phyloP scores from a whole-genome alignment of 2,797 vertebrate species.

The Cyclura pinguis region DNA sequence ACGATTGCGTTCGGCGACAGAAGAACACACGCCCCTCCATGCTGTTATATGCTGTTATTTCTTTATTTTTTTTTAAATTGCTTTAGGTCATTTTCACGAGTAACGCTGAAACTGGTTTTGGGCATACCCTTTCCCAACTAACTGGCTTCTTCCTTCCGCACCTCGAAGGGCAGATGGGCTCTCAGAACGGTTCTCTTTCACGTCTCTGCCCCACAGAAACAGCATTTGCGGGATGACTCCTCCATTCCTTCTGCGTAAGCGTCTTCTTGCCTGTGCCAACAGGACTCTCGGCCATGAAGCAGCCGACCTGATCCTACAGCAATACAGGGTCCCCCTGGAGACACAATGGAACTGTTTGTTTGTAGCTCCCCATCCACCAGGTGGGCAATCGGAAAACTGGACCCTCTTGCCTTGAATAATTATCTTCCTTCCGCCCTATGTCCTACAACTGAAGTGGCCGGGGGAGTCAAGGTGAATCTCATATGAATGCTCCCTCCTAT shows the following conservation, averaged over 20 bases:
- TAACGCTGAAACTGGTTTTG: background rate
- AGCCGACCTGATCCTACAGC: background rate
- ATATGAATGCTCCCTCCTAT: background rate
- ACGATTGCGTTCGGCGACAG: no score
- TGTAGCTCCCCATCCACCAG: background rate
- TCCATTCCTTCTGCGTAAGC: background rate
- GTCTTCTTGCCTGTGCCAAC: background rate
- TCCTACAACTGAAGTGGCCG: background rate
- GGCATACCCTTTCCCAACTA: background rate
- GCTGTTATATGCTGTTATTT: no score
- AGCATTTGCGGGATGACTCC: no score
- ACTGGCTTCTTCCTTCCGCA: background rate
- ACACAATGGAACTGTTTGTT: no score
- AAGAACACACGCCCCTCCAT: no score
- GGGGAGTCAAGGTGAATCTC: background rate
- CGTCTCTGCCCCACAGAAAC: background rate
- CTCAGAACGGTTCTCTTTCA: background rate
- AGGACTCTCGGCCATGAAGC: background rate
- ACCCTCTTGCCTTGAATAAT: background rate
- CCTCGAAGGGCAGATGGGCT: background rate
- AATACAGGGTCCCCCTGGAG: background rate
- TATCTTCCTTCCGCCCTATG: background rate
- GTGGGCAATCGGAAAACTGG: background rate
- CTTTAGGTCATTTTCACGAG: background rate
- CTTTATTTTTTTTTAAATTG: no score